phyloP scores from a whole-genome alignment of 1,140 invertebrate species.

The Listronotus oregonensis region DNA sequence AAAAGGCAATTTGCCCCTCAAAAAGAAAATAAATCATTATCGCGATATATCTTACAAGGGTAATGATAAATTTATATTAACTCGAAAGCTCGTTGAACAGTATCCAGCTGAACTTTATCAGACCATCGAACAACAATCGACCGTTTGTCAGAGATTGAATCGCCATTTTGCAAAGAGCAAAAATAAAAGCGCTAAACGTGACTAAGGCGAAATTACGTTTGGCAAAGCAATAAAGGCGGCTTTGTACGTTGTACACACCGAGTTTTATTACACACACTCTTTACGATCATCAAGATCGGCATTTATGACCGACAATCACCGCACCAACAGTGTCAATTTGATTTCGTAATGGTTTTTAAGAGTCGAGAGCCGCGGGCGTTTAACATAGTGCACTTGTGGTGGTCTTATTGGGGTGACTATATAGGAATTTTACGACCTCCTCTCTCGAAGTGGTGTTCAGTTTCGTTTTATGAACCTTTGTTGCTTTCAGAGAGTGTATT shows the following conservation, averaged over 20 bases:
- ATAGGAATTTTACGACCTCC: conserved; percentile 8
- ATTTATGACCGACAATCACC: conserved; percentile 13
- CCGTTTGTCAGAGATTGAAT: no score
- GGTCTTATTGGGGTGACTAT: conserved; percentile 15
- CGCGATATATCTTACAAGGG: no score
- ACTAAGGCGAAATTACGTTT: conserved; percentile 20
- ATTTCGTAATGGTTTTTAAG: conserved; percentile 16
- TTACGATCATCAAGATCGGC: conserved; percentile 14
- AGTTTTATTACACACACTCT: conserved; percentile 15
- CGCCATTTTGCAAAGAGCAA: not conserved
- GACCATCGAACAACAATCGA: no score
- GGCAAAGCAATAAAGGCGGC: conserved; percentile 18
- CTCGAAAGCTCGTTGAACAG: no score
- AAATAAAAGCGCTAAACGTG: conserved; percentile 11
- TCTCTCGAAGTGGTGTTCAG: not conserved
- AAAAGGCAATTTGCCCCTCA: no score
- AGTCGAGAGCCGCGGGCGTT: conserved; percentile 5
- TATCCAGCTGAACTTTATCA: no score
- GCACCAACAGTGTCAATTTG: conserved; percentile 19
- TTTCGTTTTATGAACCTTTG: conserved; percentile 1
- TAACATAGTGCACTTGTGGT: conserved; percentile 11
- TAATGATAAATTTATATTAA: no score
- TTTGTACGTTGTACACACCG: conserved; percentile 13
- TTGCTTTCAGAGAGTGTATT: not conserved
- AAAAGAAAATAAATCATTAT: no score